These are phyloP conservation scores for Hipparchia sbordonii DNA, from an alignment of 2,888 invertebrate genomes.

Conservation along the genomic window DNA sequence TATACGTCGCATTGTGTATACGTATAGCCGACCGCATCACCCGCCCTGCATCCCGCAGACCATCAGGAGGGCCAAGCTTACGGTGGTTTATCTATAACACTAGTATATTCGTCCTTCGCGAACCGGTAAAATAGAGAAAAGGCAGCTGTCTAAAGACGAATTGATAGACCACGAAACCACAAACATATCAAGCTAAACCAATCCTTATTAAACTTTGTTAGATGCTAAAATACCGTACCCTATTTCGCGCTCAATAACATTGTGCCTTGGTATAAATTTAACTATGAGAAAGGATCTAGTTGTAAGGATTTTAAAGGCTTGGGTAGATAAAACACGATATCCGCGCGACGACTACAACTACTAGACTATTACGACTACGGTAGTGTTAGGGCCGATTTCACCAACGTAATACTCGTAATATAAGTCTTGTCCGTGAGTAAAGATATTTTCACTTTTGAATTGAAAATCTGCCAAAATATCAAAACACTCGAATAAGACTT, in stretches of 20 bases:
- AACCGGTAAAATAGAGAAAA: constrained; percentile 63
- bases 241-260: constrained; percentile 22
- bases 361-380: too few species aligned
- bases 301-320: constrained; percentile 36
- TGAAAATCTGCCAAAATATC: too few species aligned
- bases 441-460: too few species aligned
- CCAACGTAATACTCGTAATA: too few species aligned
- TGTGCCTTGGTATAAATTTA: constrained; percentile 35
- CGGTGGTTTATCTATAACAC: too few species aligned
- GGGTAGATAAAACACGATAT: neutral
- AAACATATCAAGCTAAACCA: constrained; percentile 20
- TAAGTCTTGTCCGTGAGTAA: too few species aligned
- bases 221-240: constrained; percentile 11
- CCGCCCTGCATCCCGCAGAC: too few species aligned
- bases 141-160: constrained; percentile 46
- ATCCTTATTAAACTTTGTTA: constrained; percentile 1
- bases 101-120: constrained; percentile 47
- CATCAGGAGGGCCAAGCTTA: too few species aligned
- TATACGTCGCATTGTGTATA: too few species aligned
- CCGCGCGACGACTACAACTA: neutral
- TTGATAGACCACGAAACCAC: constrained; percentile 40
- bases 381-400: too few species aligned
- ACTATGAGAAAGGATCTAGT: constrained; percentile 63
- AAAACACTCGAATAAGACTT: too few species aligned
- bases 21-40: too few species aligned